phyloP scores from a whole-genome alignment of 2,797 vertebrate species.

The Hydrocynus forskahlii region DNA sequence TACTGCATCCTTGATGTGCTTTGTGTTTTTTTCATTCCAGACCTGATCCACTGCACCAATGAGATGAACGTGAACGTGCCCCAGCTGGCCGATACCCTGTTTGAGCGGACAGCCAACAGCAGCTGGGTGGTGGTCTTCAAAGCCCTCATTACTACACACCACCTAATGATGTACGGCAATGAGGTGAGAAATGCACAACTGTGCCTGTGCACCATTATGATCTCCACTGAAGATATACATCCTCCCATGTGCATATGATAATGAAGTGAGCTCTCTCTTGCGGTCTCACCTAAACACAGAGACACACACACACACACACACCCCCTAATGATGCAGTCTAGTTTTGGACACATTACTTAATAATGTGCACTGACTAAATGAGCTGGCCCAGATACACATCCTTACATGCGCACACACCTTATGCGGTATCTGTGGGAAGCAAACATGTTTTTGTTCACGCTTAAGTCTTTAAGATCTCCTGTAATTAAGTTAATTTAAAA shows the following conservation, averaged over 20 bases:
- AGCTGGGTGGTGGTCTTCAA: slow-evolving; percentile 99
- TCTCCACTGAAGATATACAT: neutral
- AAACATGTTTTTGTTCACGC: neutral
- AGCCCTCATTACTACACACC: slow-evolving; percentile 92
- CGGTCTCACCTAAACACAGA: neutral
- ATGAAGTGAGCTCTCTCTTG: neutral
- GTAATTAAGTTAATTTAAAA: slow-evolving; percentile 3
- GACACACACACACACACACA: neutral
- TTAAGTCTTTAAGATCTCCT: neutral
- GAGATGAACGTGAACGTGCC: slow-evolving; percentile 98
- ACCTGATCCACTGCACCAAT: slow-evolving; percentile 95
- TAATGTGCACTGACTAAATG: slow-evolving; percentile 11
- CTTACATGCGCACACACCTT: neutral
- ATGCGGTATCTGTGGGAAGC: neutral
- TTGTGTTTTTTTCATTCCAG: slow-evolving; percentile 64
- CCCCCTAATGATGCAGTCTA: slow-evolving; percentile 9
- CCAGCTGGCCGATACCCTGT: slow-evolving; percentile 94
- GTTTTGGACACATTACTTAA: slow-evolving; percentile 13
- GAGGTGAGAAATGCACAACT: slow-evolving; percentile 78
- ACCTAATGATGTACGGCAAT: slow-evolving; percentile 95
- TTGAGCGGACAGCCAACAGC: slow-evolving; percentile 91
- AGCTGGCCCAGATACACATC: slow-evolving; percentile 20
- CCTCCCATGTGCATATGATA: neutral
- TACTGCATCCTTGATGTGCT: slow-evolving; percentile 77
- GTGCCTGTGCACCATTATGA: neutral